Evolutionary conservation across 2,797 vertebrate genomes (phyloP), one percentile per base, ranked within the genome.

Genomic region (Gallinago nigripennis): DNA sequence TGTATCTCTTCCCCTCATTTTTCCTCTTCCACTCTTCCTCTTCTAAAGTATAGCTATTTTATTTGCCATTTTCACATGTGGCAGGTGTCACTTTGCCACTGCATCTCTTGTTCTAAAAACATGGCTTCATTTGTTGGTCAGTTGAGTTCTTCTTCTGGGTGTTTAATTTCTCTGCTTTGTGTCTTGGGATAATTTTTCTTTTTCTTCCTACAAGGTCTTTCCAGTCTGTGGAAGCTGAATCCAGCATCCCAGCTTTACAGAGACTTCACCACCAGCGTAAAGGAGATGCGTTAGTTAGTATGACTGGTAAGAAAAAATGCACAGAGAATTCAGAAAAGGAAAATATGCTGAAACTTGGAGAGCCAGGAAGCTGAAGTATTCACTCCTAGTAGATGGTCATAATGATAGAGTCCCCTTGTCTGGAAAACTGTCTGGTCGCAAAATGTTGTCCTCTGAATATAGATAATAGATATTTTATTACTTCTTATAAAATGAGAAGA

Each of bases 391-490:
- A 81, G 21, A 30, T 39, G 1, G 71, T 72, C 61, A 51, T 53
- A 68, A 53, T 37, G 41, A 90, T n/a, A 66, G 37, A 54, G 17
- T 63, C 11, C 5, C 4, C 14, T 69, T 79, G 71, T 83, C 91
- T 72, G 27, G 45, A 76, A 88, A 92, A 65, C 37, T 48, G 33
- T 28, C 77, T 91, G 46, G 27, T 86, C 83, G 53, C n/a, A 69
- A 11, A 82, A 83, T 51, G n/a, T 64, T 90, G 15, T 27, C 20
- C 46, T 84, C 43, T 76, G 65, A 92, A 70, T 84, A 79, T 2
- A 90, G 66, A 88, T 33, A 83, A 73, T 66, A 80, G 51, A n/a
- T 76, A 76, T 51, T 87, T 91, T 90, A 90, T 90, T 92, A 69
- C 66, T 79, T 82, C 50, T 92, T 78, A 75, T 56, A 57, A 69